phyloP scores from a whole-genome alignment of 2,113 vertebrate genomes.

The Brachirus orientalis region DNA sequence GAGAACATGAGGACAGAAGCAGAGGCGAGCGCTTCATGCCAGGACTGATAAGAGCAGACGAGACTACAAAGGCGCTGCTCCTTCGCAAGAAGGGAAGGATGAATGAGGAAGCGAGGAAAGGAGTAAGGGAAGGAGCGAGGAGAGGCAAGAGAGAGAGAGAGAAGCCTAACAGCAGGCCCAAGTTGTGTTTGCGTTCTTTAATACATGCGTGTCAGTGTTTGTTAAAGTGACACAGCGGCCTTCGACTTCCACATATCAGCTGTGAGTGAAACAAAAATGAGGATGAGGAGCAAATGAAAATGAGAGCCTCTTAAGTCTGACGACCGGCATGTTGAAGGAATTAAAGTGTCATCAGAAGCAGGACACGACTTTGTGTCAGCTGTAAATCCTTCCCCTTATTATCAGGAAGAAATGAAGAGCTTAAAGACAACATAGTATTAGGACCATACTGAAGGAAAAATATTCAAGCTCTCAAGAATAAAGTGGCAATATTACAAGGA shows the following conservation, averaged over 20 bases:
- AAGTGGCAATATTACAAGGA: no score
- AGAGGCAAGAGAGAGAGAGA: no score
- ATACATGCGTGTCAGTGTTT: conserved; percentile 78
- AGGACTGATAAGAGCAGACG: conserved; percentile 79
- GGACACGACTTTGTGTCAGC: conserved; percentile 63
- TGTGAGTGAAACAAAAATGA: conserved; percentile 45
- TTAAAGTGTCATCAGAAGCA: conserved; percentile 70
- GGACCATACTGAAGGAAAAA: no score
- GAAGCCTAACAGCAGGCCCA: conserved; percentile 57
- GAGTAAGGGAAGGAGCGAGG: conserved; percentile 41
- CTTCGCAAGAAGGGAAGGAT: conserved; percentile 75
- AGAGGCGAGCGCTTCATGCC: conserved; percentile 81
- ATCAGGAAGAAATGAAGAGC: conserved; percentile 42
- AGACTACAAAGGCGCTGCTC: conserved; percentile 78
- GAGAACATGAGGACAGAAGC: conserved; percentile 83
- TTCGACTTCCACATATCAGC: conserved; percentile 68
- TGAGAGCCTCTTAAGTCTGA: conserved; percentile 52
- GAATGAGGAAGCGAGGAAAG: conserved; percentile 55
- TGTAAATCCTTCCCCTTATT: conserved; percentile 47
- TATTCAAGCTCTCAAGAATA: no score
- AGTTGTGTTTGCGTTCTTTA: conserved; percentile 67
- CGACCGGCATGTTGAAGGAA: conserved; percentile 57
- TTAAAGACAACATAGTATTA: conserved; percentile 9
- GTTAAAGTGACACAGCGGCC: no score
- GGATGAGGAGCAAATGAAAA: no score